Percentiles rank a stretch among this genome's conserved stretches.
phyloP scores from a whole-genome alignment of 2,113 vertebrate species.

The Pelecanoides urinatrix region DNA sequence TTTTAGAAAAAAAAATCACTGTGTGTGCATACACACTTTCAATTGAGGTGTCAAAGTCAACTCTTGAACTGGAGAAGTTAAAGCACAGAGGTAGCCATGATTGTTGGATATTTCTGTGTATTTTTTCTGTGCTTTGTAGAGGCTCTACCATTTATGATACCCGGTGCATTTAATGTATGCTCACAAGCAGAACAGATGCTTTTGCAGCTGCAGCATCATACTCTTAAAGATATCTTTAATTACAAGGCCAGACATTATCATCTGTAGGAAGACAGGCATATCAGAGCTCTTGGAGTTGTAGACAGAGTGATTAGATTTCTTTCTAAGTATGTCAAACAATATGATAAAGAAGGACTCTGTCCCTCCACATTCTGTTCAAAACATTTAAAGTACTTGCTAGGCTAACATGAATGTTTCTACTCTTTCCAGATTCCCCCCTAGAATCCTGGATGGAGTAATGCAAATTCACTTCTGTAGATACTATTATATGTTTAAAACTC shows the following conservation, averaged over 20 bases:
- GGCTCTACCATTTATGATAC: neutral
- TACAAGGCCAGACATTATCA: neutral
- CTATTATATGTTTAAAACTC: neutral
- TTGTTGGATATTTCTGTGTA: neutral
- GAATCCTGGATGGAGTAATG: neutral
- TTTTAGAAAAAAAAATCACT: neutral
- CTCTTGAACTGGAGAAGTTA: neutral
- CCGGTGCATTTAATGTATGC: neutral
- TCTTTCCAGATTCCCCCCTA: neutral
- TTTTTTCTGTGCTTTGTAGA: neutral
- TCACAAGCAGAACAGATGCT: neutral
- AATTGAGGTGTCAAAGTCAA: neutral
- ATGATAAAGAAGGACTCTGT: neutral
- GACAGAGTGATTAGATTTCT: neutral
- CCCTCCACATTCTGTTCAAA: neutral
- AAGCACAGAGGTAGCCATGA: neutral
- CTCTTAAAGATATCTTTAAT: neutral
- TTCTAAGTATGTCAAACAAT: neutral
- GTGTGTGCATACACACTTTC: neutral
- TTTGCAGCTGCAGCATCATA: neutral
- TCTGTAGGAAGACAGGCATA: neutral
- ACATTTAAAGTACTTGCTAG: neutral
- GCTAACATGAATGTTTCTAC: neutral
- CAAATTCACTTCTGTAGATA: neutral
- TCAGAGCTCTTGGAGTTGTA: neutral